A percentile compares a stretch with the other conserved stretches of the same genome.
These are phyloP conservation scores for Phyllostomus hastatus DNA, from an alignment of 2,113 vertebrate genomes.

Conservation along the genomic window DNA sequence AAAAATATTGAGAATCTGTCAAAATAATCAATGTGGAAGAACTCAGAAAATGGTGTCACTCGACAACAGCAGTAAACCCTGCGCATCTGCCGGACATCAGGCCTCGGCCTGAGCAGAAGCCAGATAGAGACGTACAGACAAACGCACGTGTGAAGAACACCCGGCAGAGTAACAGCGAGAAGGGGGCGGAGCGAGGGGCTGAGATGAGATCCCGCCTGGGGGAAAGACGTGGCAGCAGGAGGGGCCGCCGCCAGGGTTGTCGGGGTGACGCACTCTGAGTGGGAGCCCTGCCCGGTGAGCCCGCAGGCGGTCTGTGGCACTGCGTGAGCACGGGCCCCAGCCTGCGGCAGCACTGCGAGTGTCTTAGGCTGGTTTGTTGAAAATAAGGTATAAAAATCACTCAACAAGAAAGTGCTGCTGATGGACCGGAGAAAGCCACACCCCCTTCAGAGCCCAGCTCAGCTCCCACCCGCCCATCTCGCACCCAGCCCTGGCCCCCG, in stretches of 20 bases:
- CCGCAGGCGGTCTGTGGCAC: rapidly evolving
- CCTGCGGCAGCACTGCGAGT: neutral
- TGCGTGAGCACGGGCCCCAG: rapidly evolving
- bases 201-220: neutral
- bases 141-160: rapidly evolving
- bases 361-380: neutral
- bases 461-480: rapidly evolving
- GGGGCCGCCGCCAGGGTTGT: neutral
- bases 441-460: neutral
- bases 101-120: neutral
- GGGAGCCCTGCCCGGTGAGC: neutral
- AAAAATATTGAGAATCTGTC: neutral
- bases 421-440: neutral
- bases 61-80: neutral
- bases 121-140: neutral
- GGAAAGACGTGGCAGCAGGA: neutral
- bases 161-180: rapidly evolving
- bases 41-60: neutral
- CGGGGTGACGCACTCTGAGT: rapidly evolving
- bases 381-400: neutral
- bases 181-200: rapidly evolving
- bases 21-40: neutral
- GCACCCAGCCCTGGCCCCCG: rapidly evolving
- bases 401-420: neutral
- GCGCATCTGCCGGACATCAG: neutral